phyloP scores from a whole-genome alignment of 1,140 invertebrate species.

The Habropoda laboriosa region DNA sequence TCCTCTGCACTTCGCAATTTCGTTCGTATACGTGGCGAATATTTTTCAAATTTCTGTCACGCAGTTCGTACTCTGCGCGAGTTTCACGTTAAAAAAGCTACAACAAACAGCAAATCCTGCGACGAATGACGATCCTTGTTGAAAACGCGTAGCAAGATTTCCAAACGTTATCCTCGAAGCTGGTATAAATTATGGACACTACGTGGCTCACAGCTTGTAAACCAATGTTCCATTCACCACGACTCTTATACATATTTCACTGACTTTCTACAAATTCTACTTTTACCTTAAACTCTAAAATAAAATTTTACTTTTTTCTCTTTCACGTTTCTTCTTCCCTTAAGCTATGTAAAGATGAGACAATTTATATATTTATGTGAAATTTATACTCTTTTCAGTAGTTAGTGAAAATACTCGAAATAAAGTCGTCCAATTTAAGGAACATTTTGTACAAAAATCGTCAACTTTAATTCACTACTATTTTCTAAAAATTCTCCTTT shows the following conservation, averaged over 20 bases:
- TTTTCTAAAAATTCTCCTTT: no score
- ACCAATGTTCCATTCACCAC: neutral
- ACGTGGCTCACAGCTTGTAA: neutral
- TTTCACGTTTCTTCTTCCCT: no score
- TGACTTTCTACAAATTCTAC: no score
- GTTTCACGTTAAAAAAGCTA: neutral
- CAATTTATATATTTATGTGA: no score
- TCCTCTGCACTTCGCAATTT: neutral
- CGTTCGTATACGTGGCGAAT: neutral
- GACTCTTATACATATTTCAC: neutral
- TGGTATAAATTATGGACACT: neutral
- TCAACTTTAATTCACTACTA: no score
- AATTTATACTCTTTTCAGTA: no score
- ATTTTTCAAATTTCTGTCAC: conserved; percentile 14
- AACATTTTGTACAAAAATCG: no score
- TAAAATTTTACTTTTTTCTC: no score
- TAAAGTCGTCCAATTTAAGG: no score
- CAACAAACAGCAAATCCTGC: neutral
- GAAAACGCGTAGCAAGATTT: neutral
- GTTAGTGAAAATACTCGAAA: no score
- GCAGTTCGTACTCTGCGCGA: neutral
- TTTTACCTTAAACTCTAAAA: no score
- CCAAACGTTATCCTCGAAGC: neutral
- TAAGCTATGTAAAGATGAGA: no score
- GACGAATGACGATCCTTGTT: neutral